Evolutionary conservation across 2,888 invertebrate species (phyloP).

Genomic region (Eudasyphora cyanicolor): DNA sequence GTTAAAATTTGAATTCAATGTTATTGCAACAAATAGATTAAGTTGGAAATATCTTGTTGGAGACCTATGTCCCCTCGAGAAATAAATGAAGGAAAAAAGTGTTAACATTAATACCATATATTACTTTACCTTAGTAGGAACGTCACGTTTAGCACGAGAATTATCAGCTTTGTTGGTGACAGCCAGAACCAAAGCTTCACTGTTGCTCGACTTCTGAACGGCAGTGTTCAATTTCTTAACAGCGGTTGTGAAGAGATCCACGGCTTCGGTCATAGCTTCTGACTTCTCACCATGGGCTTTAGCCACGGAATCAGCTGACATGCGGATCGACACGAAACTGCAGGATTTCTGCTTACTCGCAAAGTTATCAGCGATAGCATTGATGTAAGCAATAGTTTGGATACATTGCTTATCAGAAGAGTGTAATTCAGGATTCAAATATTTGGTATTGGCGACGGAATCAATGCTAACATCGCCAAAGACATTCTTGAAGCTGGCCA

Average conservation of each 20-base stretch:
- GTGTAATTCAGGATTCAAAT: conserved; percentile 75
- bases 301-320: conserved; percentile 73
- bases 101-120: not conserved
- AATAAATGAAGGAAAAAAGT: no score
- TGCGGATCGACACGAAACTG: conserved; percentile 72
- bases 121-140: conserved; percentile 47
- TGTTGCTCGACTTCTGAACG: conserved; percentile 82
- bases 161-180: conserved; percentile 78
- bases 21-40: no score
- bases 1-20: not conserved
- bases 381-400: conserved; percentile 72
- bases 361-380: conserved; percentile 71
- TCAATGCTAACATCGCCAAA: conserved; percentile 72
- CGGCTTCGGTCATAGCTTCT: conserved; percentile 74
- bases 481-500: conserved; percentile 78
- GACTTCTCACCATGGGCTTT: conserved; percentile 77
- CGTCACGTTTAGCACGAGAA: conserved; percentile 72
- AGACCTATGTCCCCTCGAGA: no score
- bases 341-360: conserved; percentile 70
- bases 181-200: conserved; percentile 83
- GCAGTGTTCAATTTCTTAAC: conserved; percentile 81
- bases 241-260: conserved; percentile 76
- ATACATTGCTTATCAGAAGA: conserved; percentile 76
- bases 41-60: no score
- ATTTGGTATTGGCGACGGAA: conserved; percentile 70